A percentile compares a stretch with the other conserved stretches of the same genome.
These are phyloP conservation scores for Acholoe squamosa DNA, from an alignment of 2,888 invertebrate species.

Conservation along the genomic window DNA sequence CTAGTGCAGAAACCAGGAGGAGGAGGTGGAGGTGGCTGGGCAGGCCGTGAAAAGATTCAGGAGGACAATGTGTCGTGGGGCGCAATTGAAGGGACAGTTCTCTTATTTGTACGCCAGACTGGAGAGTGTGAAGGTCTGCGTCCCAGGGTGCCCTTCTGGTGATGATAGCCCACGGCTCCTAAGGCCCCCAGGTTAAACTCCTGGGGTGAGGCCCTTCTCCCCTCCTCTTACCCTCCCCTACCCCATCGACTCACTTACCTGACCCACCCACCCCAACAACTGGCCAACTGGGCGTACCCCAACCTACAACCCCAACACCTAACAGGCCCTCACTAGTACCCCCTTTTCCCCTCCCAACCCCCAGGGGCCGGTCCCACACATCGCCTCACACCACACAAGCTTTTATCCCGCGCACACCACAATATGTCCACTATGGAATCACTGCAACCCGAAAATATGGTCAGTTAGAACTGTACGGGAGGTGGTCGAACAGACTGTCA, in stretches of 20 bases:
- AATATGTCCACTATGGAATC: conserved; percentile 43
- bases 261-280: conserved; percentile 41
- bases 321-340: neutral
- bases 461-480: neutral
- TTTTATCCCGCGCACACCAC: neutral
- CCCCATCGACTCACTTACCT: neutral
- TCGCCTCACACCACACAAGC: conserved; percentile 11
- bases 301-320: neutral
- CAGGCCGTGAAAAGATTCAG: conserved; percentile 23
- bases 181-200: conserved; percentile 55
- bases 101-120: conserved; percentile 56
- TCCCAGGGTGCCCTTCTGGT: conserved; percentile 57
- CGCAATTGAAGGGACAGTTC: conserved; percentile 34
- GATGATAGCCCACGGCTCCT: conserved; percentile 25
- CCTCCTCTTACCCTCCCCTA: no score
- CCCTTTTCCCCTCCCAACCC: conserved; percentile 8
- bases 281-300: neutral
- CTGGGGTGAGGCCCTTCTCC: conserved; percentile 29
- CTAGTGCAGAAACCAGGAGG: neutral
- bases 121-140: conserved; percentile 33
- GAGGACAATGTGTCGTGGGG: conserved; percentile 43
- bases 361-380: conserved; percentile 4
- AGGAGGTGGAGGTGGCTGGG: conserved; percentile 5
- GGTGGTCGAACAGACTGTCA: neutral
- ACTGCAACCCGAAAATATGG: conserved; percentile 42